Base-by-base conservation (phyloP, 30 jellyfish, hydroid and myxozoan genomes). In the Hydra vulgaris region DNA sequence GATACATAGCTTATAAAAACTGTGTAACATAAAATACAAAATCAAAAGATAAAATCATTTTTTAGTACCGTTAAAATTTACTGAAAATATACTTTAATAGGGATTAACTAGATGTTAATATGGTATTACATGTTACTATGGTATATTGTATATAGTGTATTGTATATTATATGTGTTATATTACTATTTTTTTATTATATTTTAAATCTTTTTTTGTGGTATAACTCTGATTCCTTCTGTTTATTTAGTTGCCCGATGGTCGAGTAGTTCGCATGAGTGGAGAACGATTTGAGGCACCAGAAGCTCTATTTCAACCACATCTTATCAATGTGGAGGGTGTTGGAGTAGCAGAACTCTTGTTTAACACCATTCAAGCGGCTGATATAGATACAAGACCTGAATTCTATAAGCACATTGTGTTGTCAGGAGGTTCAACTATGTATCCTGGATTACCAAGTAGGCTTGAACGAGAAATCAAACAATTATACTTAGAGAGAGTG, bases 301-400 rank as follows among this genome's bases (percentile, higher is more conserved):
- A 93, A 69, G 96, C 96, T 18, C 66, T 93, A 26, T 93, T 93
- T 80, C 99, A 93, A 55, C 99, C 99, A 8, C 99, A 87, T 78
- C 82, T 93, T 82, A 88, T 93, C 74, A 93, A 93, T 79, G 88
- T 87, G 15, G 99, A 93, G 81, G 92, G 96, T 26, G 96, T 85
- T 21, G 99, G 99, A 66, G 99, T 93, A 1, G 99, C 99, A 17
- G 99, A 93, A 72, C 84, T 93, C 81, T 85, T 93, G 70, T 93
- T 93, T 75, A 93, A 93, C 81, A 93, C 99, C n/a, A 93, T 93
- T n/a, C 96, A 93, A 74, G 99, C 99, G 20, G 99, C 99, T 7
- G 99, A 93, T 77, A 85, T 93, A 26, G 99, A 93, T 82, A 93
- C 99, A 68, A 84, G 99, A 22, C 86, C 99, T 21, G 99, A 93